A percentile compares a stretch with the other conserved stretches of the same genome.
phyloP scores from a whole-genome alignment of 2,888 invertebrate genomes.

The Icerya purchasi region DNA sequence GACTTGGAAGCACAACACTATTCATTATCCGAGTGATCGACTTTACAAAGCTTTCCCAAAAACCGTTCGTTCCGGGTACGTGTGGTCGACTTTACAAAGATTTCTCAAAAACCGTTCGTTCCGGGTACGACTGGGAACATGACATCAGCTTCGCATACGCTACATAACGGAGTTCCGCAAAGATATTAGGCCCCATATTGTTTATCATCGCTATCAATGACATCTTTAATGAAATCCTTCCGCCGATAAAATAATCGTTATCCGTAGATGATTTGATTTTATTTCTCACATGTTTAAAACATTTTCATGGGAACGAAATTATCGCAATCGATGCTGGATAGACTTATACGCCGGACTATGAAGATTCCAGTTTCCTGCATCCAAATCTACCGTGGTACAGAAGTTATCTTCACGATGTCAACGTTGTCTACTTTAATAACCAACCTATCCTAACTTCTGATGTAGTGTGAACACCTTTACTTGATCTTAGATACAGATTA shows the following conservation, averaged over 20 bases:
- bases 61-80: too few species aligned
- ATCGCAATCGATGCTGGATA: neutral
- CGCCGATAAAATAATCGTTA: neutral
- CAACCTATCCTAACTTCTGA: neutral
- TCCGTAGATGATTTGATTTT: neutral
- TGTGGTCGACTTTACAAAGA: too few species aligned
- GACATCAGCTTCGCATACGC: neutral
- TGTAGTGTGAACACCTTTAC: neutral
- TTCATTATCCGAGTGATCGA: neutral
- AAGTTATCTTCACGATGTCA: neutral
- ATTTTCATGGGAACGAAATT: neutral
- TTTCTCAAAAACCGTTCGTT: neutral
- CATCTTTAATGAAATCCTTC: neutral
- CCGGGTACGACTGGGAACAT: neutral
- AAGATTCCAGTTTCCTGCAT: neutral
- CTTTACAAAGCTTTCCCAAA: neutral
- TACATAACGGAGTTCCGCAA: neutral
- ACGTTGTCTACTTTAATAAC: neutral
- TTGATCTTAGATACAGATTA: neutral
- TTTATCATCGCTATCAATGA: conserved; percentile 14
- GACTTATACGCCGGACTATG: neutral
- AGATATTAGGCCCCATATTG: conserved; percentile 2
- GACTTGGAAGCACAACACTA: neutral
- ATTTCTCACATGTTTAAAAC: neutral
- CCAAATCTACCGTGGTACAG: neutral